Percentiles rank a stretch among this genome's conserved stretches.
Evolutionary conservation across 2,113 vertebrate species (phyloP).

Genomic region (Siniperca knerii): DNA sequence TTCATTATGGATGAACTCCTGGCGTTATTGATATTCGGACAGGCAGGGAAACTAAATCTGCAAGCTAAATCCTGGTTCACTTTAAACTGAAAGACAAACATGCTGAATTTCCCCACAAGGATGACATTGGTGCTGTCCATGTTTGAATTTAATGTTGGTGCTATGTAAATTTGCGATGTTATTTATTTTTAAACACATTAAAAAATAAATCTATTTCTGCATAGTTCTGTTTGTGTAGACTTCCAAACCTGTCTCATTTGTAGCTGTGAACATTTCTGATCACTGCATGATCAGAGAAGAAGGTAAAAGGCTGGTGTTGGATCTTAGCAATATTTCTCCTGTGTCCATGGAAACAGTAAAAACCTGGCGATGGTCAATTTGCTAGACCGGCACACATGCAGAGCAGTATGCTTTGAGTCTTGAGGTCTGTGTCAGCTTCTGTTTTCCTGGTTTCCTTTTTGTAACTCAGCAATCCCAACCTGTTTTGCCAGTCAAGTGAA

Average conservation of each 20-base stretch:
- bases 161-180: not conserved
- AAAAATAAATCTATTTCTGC: not conserved
- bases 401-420: conserved; percentile 40
- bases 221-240: not conserved
- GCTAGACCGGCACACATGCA: conserved; percentile 32
- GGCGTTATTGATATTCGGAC: conserved; percentile 1
- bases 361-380: conserved; percentile 47
- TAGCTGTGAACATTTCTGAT: conserved; percentile 29
- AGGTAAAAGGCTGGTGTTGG: conserved; percentile 22
- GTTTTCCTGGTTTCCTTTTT: conserved; percentile 33
- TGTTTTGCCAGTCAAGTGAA: conserved; percentile 7
- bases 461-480: conserved; percentile 5
- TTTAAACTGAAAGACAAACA: conserved; percentile 2
- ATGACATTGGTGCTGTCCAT: conserved; percentile 10
- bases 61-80: conserved; percentile 1
- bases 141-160: not conserved
- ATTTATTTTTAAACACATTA: not conserved
- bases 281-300: conserved; percentile 3
- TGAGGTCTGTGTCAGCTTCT: conserved; percentile 33
- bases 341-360: conserved; percentile 74
- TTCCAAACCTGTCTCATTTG: conserved; percentile 14
- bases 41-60: not conserved
- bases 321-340: conserved; percentile 40
- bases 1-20: conserved; percentile 32
- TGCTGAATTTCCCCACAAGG: not conserved